A percentile compares a stretch with the other conserved stretches of the same genome.
phyloP scores from a whole-genome alignment of 2,113 vertebrate genomes.

The Dendropsophus ebraccatus region DNA sequence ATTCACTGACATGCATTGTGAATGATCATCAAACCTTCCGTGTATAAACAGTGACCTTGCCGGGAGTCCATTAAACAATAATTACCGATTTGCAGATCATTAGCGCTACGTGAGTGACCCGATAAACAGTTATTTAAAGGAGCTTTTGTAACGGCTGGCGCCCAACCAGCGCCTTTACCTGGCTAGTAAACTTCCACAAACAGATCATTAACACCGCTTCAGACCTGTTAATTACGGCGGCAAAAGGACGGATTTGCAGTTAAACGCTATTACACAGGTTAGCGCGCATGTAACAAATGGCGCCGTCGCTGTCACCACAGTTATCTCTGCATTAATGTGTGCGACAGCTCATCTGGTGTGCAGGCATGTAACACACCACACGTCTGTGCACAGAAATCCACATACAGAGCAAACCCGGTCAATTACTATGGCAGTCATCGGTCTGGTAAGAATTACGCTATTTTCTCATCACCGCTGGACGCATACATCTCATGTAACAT shows the following conservation, averaged over 20 bases:
- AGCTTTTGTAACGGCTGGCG: slow-evolving; percentile 34
- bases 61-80: slow-evolving; percentile 47
- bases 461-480: no score
- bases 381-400: no score
- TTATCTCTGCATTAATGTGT: slow-evolving; percentile 26
- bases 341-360: slow-evolving; percentile 21
- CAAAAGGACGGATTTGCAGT: slow-evolving; percentile 36
- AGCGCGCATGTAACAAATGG: slow-evolving; percentile 2
- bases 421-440: no score
- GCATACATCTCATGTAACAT: no score
- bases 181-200: slow-evolving; percentile 48
- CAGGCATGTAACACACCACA: neutral
- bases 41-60: slow-evolving; percentile 35
- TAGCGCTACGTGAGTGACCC: slow-evolving; percentile 26
- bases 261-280: slow-evolving; percentile 20
- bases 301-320: neutral
- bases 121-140: slow-evolving; percentile 23
- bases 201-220: slow-evolving; percentile 40
- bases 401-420: no score
- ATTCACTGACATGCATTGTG: slow-evolving; percentile 11
- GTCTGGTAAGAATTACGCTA: no score
- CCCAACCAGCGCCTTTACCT: slow-evolving; percentile 42
- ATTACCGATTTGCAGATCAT: slow-evolving; percentile 50
- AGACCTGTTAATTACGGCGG: slow-evolving; percentile 42
- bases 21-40: slow-evolving; percentile 33